These are phyloP conservation scores for Drosophila pullipes DNA, from an alignment of 2,888 invertebrate genomes.

Conservation along the genomic window DNA sequence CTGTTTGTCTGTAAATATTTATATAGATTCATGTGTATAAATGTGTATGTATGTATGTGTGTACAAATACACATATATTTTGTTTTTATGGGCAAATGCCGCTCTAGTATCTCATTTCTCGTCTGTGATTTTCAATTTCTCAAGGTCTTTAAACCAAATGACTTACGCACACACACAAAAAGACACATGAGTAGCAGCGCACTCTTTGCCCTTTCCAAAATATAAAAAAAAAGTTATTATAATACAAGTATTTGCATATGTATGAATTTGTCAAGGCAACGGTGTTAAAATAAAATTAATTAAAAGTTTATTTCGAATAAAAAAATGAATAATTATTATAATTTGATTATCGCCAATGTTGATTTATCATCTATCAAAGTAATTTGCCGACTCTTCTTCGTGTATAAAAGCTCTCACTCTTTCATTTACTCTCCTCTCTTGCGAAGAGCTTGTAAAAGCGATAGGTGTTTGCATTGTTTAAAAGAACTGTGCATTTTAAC, in stretches of 20 bases:
- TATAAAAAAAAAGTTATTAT: conserved; percentile 16
- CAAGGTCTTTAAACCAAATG: conserved; percentile 66
- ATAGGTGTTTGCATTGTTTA: conserved; percentile 13
- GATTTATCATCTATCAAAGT: conserved; percentile 6
- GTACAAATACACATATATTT: conserved; percentile 40
- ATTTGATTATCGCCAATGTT: conserved; percentile 8
- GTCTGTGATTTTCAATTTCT: conserved; percentile 71
- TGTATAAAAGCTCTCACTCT: background rate
- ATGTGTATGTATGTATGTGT: background rate
- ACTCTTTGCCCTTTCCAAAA: conserved; percentile 54
- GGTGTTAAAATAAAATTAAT: conserved; percentile 37
- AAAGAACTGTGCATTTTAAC: conserved; percentile 12
- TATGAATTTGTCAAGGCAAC: conserved; percentile 40
- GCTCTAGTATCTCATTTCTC: conserved; percentile 79
- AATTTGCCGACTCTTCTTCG: background rate
- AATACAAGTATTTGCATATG: conserved; percentile 20
- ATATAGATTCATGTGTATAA: conserved; percentile 47
- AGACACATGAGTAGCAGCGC: conserved; percentile 29
- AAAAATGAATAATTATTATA: conserved; percentile 14
- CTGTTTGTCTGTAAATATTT: conserved; percentile 68
- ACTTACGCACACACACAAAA: conserved; percentile 52
- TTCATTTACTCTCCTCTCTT: background rate
- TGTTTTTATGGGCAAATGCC: conserved; percentile 73
- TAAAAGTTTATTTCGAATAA: conserved; percentile 8
- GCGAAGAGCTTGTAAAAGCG: background rate